phyloP scores from a whole-genome alignment of 2,113 vertebrate genomes.

The Zosterops borbonicus region DNA sequence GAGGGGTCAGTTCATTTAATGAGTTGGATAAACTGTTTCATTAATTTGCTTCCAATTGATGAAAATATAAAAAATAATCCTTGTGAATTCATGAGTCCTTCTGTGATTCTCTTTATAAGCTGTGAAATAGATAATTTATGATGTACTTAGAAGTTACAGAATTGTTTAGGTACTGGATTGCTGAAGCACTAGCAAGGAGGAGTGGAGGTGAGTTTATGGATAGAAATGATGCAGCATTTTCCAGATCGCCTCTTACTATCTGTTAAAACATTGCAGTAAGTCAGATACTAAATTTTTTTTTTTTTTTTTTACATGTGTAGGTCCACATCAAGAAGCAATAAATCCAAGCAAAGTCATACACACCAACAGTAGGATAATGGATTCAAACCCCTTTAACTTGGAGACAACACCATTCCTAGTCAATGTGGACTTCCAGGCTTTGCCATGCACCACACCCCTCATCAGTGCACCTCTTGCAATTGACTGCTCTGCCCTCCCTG shows the following conservation, averaged over 20 bases:
- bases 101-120: neutral
- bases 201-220: neutral
- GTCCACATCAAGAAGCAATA: neutral
- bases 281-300: neutral
- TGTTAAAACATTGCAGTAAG: neutral
- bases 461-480: accelerated
- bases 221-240: neutral
- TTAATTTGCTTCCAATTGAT: conserved; percentile 24
- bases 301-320: neutral
- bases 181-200: neutral
- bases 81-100: conserved; percentile 11
- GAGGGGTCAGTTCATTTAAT: conserved; percentile 54
- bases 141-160: conserved; percentile 5
- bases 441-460: neutral
- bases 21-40: conserved; percentile 24
- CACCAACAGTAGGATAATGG: neutral
- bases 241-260: neutral
- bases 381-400: neutral
- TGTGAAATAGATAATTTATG: conserved; percentile 40
- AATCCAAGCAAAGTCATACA: neutral
- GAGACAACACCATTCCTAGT: neutral
- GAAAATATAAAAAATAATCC: conserved; percentile 30
- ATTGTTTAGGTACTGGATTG: conserved; percentile 30
- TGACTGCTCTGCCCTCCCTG: neutral
- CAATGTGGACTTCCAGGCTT: neutral